These are phyloP conservation scores for Diarsia rubi DNA, from an alignment of 2,888 invertebrate species.

Conservation along the genomic window DNA sequence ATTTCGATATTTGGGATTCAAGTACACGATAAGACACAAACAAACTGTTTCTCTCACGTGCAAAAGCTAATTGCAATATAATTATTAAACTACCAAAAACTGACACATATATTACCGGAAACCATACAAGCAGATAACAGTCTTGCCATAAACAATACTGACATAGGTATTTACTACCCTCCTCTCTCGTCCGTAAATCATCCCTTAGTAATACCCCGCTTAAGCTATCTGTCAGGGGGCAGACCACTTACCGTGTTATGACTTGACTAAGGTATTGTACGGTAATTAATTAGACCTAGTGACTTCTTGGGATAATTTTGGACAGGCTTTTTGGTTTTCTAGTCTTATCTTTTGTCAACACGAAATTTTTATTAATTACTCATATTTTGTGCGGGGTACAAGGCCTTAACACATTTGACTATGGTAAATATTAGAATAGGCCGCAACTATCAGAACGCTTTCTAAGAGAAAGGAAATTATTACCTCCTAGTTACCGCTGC, in stretches of 20 bases:
- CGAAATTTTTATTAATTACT: neutral
- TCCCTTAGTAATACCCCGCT: conserved; percentile 40
- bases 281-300: conserved; percentile 39
- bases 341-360: neutral
- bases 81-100: neutral
- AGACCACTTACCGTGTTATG: conserved; percentile 48
- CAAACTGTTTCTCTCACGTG: no score
- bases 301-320: conserved; percentile 5
- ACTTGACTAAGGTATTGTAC: conserved; percentile 35
- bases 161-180: conserved; percentile 35
- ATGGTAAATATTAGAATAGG: neutral
- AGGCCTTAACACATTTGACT: no score
- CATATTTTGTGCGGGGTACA: no score
- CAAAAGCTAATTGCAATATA: neutral
- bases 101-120: neutral
- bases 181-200: conserved; percentile 45
- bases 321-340: neutral
- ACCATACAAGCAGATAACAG: conserved; percentile 11
- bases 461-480: neutral
- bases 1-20: neutral
- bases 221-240: conserved; percentile 53
- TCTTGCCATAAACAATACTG: conserved; percentile 21
- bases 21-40: no score
- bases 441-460: neutral
- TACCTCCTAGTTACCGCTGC: no score